phyloP scores from a whole-genome alignment of 2,888 invertebrate species.

The Chromoteleia sp. region DNA sequence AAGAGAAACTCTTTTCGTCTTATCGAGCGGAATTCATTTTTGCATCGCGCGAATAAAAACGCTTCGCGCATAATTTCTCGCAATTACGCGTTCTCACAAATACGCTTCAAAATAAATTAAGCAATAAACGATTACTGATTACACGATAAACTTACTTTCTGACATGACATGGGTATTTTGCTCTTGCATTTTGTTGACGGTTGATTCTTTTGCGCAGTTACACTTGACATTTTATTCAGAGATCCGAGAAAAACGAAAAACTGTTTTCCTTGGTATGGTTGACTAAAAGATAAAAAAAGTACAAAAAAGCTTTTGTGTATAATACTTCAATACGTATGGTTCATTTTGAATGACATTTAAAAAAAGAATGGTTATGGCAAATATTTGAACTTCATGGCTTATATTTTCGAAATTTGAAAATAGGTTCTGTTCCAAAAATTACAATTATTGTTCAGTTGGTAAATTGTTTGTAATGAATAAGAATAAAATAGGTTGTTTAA shows the following conservation, averaged over 20 bases:
- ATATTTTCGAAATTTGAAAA: neutral
- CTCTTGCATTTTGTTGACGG: slow-evolving; percentile 5
- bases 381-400: neutral
- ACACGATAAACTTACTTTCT: slow-evolving; percentile 27
- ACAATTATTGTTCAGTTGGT: no score
- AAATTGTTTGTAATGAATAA: no score
- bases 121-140: no score
- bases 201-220: neutral
- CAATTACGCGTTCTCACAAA: no score
- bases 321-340: slow-evolving; percentile 6
- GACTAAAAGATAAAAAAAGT: slow-evolving; percentile 22
- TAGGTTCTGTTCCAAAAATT: neutral
- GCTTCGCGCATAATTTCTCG: no score
- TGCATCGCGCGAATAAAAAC: neutral
- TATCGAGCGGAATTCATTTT: neutral
- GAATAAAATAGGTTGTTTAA: no score
- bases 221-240: slow-evolving; percentile 36
- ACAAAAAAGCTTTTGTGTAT: slow-evolving; percentile 4
- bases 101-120: no score
- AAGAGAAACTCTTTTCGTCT: slow-evolving; percentile 1
- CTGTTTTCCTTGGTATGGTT: neutral
- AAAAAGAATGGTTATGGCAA: slow-evolving; percentile 6
- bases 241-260: neutral
- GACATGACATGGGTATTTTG: slow-evolving; percentile 36
- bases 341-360: slow-evolving; percentile 31